Evolutionary conservation across 2,888 invertebrate genomes (phyloP).

Genomic region (Apodemia mormo): DNA sequence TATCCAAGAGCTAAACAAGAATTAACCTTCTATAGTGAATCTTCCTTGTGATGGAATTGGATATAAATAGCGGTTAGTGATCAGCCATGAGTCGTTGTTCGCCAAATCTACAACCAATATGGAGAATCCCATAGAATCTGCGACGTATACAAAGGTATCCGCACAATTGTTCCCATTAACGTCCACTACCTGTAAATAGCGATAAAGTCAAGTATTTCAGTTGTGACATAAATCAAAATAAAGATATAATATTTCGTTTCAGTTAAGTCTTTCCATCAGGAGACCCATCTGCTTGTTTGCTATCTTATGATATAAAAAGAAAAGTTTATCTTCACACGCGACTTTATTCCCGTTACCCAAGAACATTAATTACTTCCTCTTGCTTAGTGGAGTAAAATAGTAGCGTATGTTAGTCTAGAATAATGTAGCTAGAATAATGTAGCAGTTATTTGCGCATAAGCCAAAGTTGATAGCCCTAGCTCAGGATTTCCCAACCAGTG

Average conservation of each 20-base stretch:
- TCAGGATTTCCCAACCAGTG: too few species aligned
- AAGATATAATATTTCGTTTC: neutral
- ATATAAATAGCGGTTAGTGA: neutral
- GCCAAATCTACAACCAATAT: neutral
- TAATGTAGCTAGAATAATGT: too few species aligned
- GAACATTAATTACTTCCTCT: too few species aligned
- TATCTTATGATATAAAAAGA: too few species aligned
- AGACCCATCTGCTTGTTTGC: too few species aligned
- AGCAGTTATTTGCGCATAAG: too few species aligned
- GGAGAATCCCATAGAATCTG: neutral
- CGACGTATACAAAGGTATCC: neutral
- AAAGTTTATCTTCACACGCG: too few species aligned
- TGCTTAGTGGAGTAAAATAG: too few species aligned
- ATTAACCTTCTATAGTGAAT: neutral
- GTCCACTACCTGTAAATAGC: neutral
- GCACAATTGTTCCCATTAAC: neutral
- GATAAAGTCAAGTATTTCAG: neutral
- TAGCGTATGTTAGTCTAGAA: too few species aligned
- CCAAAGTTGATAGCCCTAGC: too few species aligned
- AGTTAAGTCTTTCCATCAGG: neutral
- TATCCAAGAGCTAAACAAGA: too few species aligned
- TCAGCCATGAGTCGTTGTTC: neutral
- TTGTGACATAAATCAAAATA: neutral
- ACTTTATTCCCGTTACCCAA: too few species aligned
- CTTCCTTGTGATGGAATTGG: neutral